These are phyloP conservation scores for Hyphantria cunea DNA, from an alignment of 1,140 invertebrate genomes.

Conservation along the genomic window DNA sequence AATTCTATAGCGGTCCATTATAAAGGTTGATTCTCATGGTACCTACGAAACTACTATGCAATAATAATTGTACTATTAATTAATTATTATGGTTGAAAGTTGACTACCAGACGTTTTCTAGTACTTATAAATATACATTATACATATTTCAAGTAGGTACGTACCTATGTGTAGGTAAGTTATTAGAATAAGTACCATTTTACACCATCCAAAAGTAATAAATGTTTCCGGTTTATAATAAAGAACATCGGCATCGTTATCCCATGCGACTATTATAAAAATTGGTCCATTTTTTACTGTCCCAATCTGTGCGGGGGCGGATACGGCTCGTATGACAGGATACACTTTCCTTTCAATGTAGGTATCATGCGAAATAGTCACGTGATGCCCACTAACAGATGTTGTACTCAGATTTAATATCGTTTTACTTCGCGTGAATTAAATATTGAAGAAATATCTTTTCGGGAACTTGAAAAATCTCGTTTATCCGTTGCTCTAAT, in stretches of 20 bases:
- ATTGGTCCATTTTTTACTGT: conserved; percentile 75
- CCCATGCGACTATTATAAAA: conserved; percentile 72
- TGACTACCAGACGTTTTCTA: no score
- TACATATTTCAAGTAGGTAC: background rate
- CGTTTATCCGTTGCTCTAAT: no score
- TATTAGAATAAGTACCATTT: conserved; percentile 45
- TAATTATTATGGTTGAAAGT: no score
- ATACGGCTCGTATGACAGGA: conserved; percentile 78
- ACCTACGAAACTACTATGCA: no score
- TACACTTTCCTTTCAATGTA: conserved; percentile 60
- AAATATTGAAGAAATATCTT: no score
- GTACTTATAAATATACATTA: background rate
- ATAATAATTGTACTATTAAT: no score
- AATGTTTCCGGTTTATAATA: conserved; percentile 78
- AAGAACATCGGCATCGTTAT: conserved; percentile 64
- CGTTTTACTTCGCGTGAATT: conserved; percentile 1
- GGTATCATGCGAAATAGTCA: conserved; percentile 67
- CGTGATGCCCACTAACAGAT: conserved; percentile 63
- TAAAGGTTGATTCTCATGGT: no score
- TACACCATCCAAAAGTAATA: conserved; percentile 62
- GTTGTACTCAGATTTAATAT: conserved; percentile 23
- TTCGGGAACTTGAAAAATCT: no score
- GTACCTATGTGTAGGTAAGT: conserved; percentile 1
- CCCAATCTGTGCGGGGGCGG: conserved; percentile 69
- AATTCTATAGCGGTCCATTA: no score